Evolutionary conservation across 2,797 vertebrate species (phyloP).

Genomic region (Liparis tanakae): DNA sequence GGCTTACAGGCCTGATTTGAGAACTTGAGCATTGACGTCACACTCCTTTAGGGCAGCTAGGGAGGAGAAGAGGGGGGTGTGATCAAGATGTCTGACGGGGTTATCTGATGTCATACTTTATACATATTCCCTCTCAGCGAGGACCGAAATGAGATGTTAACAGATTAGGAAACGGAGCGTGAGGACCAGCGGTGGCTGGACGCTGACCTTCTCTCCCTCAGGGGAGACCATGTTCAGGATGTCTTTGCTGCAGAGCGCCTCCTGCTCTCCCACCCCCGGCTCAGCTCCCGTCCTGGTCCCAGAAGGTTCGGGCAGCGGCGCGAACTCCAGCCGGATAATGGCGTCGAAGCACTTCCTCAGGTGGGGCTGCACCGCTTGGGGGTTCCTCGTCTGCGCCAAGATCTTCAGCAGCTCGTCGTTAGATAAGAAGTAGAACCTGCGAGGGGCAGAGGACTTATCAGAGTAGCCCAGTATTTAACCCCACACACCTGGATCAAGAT

Average conservation of each 20-base stretch:
- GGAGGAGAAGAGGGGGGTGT: too few relatives aligned
- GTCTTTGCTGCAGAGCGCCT: conserved; percentile 84
- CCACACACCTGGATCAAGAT: neutral
- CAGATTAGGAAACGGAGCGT: conserved; percentile 22
- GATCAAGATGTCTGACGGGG: too few relatives aligned
- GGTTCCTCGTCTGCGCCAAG: conserved; percentile 88
- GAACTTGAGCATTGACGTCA: neutral
- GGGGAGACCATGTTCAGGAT: conserved; percentile 89
- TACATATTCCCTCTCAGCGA: neutral
- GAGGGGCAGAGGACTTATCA: conserved; percentile 9
- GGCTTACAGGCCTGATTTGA: neutral
- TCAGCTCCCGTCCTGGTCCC: neutral
- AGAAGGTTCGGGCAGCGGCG: conserved; percentile 61
- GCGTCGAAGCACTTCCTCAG: conserved; percentile 90
- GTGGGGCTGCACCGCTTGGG: conserved; percentile 89
- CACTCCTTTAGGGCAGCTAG: neutral
- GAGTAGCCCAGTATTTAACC: neutral
- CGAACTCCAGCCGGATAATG: conserved; percentile 85
- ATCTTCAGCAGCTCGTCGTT: conserved; percentile 91
- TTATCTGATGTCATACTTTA: too few relatives aligned
- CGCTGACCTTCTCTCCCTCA: conserved; percentile 87
- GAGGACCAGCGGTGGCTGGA: conserved; percentile 10
- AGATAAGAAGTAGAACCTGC: conserved; percentile 91
- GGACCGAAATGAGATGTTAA: conserved; percentile 15
- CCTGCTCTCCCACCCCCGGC: conserved; percentile 61